Conservation (phyloP, 1,140 invertebrate species). For the Calliphora vicina region DNA sequence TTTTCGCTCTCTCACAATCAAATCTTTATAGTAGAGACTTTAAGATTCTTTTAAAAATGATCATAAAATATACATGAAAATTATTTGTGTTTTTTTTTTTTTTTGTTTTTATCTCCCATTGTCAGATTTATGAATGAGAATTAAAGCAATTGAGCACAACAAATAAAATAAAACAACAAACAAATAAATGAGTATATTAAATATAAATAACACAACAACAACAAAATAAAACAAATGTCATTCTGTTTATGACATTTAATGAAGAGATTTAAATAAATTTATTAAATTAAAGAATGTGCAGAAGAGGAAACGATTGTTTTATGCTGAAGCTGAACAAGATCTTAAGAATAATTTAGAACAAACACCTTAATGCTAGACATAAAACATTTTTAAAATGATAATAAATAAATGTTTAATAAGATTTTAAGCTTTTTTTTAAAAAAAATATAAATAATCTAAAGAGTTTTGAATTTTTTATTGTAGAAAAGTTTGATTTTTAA, state of each 20-base stretch:
- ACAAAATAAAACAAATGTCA: background rate
- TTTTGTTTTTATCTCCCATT: background rate
- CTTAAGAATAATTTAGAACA: background rate
- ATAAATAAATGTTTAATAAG: too few species aligned
- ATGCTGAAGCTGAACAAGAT: background rate
- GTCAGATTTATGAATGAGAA: slow-evolving; percentile 5
- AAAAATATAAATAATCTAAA: too few species aligned
- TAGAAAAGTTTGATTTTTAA: too few species aligned
- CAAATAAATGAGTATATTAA: background rate
- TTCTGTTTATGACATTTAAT: background rate
- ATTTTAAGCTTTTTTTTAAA: too few species aligned
- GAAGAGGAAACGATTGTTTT: background rate
- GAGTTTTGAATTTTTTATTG: too few species aligned
- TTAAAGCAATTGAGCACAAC: background rate
- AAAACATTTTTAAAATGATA: too few species aligned
- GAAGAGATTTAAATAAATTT: background rate
- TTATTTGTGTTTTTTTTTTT: background rate
- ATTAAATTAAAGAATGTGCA: background rate
- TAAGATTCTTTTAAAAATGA: background rate
- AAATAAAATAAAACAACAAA: background rate
- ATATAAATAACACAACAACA: background rate
- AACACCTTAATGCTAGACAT: too few species aligned
- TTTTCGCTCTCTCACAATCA: background rate
- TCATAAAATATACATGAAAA: background rate
- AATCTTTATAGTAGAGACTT: background rate